Evolutionary conservation across 2,888 invertebrate species (phyloP), one percentile per base, ranked within the genome.

Genomic region (Chloroclystis v-ata): DNA sequence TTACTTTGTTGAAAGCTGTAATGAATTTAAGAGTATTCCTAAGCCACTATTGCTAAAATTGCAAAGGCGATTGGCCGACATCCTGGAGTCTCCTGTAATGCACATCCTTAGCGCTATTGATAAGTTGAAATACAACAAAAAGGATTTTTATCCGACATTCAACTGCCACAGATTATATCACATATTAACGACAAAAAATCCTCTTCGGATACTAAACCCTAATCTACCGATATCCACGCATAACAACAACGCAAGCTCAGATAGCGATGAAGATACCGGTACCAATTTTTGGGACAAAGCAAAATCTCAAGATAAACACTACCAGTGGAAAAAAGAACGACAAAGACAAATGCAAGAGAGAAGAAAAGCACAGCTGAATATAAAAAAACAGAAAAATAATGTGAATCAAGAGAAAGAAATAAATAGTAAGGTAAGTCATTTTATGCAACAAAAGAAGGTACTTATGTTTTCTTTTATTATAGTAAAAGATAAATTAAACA

Each of bases 1-100:
- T 75, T 96, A 93, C 67, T 96, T 95, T 69, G 88, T 95, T 40
- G 89, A 89, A 39, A 89, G 89, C 30, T 92, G 92, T 56, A 95
- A 96, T 77, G 86, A 94, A 40, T 91, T 95, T 52, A 91, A 92
- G 69, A 91, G 91, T 58, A 90, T 93, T 49, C 92, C 93, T 0
- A 89, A 89, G 47, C 90, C 90, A 20, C 81, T 91, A 26, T 65
- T 94, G 1, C 72, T 91, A 14, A 85, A 89, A 47, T 84, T 93
- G n/a, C 93, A 94, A 68, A 89, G 91, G 58, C 89, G 89, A 40
- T 77, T 95, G 42, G 90, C 91, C 7, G 89, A 92, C 50, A 92
- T 95, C 28, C 76, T 91, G 1, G 93, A 94, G 65, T 90, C 93
- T 54, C 94, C 95, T 0, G 88, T 94, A 0, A 90, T 92, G 87